Percentiles rank a stretch among this genome's conserved stretches.
Evolutionary conservation across 1,140 invertebrate genomes (phyloP).

Genomic region (Anastrepha ludens): DNA sequence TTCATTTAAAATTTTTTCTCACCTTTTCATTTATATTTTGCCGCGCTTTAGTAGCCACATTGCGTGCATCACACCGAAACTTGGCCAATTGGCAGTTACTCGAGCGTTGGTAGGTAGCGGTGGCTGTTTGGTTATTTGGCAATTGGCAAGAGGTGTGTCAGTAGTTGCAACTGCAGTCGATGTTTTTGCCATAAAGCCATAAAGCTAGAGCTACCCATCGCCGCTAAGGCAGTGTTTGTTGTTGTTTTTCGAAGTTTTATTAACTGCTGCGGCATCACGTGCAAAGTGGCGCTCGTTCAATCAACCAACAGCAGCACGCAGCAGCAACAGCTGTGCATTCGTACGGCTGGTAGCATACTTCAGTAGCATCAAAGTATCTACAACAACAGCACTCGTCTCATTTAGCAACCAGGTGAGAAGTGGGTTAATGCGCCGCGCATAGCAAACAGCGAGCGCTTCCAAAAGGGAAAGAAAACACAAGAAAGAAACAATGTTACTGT

Average conservation of each 20-base stretch:
- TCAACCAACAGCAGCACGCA: slow-evolving; percentile 67
- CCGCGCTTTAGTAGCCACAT: not conserved
- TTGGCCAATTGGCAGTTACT: slow-evolving; percentile 4
- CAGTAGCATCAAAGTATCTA: not conserved
- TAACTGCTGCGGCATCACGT: slow-evolving; percentile 62
- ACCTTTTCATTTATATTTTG: not conserved
- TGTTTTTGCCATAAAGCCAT: not conserved
- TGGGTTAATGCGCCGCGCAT: slow-evolving; percentile 42
- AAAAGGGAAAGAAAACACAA: not conserved
- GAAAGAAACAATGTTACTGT: not conserved
- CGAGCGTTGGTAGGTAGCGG: not conserved
- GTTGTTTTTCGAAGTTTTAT: not conserved
- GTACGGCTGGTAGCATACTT: not conserved
- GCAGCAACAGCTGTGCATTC: slow-evolving; percentile 46
- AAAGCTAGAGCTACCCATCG: not conserved
- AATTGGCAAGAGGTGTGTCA: slow-evolving; percentile 57
- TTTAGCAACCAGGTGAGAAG: slow-evolving; percentile 43
- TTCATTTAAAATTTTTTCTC: not conserved
- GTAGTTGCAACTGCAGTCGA: slow-evolving; percentile 53
- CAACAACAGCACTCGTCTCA: not conserved
- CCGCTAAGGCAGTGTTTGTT: slow-evolving; percentile 18
- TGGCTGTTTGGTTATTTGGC: not conserved
- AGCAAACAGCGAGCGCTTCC: not conserved
- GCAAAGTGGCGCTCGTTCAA: slow-evolving; percentile 57
- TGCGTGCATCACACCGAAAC: slow-evolving; percentile 9